Evolutionary conservation across 1,140 invertebrate species (phyloP).

Genomic region (Ptiloglossa arizonensis): DNA sequence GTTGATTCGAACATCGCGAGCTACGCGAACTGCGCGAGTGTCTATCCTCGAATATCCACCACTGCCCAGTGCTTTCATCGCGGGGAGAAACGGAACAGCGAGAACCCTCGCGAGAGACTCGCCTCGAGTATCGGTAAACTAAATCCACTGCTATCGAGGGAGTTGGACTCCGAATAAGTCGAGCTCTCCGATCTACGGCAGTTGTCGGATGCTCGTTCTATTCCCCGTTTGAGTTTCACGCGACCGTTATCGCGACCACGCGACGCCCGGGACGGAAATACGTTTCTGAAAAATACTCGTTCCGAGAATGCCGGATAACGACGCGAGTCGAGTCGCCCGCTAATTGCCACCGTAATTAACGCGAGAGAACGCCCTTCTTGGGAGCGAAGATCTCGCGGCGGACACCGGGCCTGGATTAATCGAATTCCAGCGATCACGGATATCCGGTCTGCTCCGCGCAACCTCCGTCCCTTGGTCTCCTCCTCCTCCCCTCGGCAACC

Average conservation of each 20-base stretch:
- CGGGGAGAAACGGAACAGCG: no score
- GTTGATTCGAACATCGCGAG: no score
- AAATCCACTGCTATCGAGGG: no score
- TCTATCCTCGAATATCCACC: no score
- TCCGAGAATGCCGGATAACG: not conserved
- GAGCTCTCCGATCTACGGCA: no score
- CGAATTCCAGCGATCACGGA: slow-evolving; percentile 14
- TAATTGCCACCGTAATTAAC: slow-evolving; percentile 30
- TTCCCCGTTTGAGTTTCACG: not conserved
- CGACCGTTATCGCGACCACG: not conserved
- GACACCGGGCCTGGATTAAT: not conserved
- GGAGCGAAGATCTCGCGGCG: not conserved
- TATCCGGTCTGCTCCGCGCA: not conserved
- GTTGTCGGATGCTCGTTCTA: no score
- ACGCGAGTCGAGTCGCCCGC: not conserved
- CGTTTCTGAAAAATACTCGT: not conserved
- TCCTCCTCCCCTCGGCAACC: no score
- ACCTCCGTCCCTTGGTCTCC: not conserved
- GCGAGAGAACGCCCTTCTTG: not conserved
- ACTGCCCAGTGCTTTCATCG: no score
- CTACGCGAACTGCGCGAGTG: no score
- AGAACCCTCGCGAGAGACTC: no score
- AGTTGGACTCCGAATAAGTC: no score
- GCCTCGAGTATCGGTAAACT: no score
- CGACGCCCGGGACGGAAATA: not conserved